Evolutionary conservation across 2,113 vertebrate species (phyloP).

Genomic region (Alexandromys fortis): DNA sequence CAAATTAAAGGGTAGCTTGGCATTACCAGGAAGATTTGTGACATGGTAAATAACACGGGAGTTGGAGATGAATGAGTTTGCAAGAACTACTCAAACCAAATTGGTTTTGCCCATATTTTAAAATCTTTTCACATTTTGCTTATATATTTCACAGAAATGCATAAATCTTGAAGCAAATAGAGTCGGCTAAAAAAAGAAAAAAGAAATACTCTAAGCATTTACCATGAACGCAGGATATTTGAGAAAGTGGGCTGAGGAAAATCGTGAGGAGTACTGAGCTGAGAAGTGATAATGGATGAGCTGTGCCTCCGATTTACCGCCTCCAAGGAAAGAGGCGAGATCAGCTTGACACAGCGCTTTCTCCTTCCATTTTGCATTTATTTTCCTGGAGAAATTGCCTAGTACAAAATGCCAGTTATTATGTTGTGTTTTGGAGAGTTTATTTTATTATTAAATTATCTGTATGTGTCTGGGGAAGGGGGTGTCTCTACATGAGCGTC

Average conservation of each 20-base stretch:
- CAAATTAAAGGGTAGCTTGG: slow-evolving; percentile 31
- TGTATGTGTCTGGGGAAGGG: background rate
- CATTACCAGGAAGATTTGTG: slow-evolving; percentile 45
- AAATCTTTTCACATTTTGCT: slow-evolving; percentile 73
- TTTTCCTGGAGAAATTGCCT: background rate
- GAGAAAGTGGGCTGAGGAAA: slow-evolving; percentile 61
- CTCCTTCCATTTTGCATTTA: background rate
- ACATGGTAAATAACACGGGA: slow-evolving; percentile 59
- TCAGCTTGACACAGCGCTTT: background rate
- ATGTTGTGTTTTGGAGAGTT: too few species aligned
- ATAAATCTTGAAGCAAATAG: slow-evolving; percentile 80
- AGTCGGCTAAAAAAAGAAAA: slow-evolving; percentile 76
- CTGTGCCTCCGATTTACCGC: slow-evolving; percentile 7
- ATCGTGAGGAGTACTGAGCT: background rate
- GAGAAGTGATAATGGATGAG: background rate
- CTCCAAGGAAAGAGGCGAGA: background rate
- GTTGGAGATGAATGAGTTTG: slow-evolving; percentile 44
- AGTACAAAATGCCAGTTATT: background rate
- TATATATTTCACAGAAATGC: slow-evolving; percentile 68
- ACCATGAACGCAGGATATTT: slow-evolving; percentile 57
- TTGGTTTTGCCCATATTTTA: slow-evolving; percentile 67
- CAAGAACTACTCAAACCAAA: slow-evolving; percentile 63
- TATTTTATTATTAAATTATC: background rate
- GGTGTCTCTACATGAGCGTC: background rate
- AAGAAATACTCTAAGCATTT: slow-evolving; percentile 72